Evolutionary conservation across 2,888 invertebrate species (phyloP), one percentile per base, ranked within the genome.

Genomic region (Siphlonurus alternatus): DNA sequence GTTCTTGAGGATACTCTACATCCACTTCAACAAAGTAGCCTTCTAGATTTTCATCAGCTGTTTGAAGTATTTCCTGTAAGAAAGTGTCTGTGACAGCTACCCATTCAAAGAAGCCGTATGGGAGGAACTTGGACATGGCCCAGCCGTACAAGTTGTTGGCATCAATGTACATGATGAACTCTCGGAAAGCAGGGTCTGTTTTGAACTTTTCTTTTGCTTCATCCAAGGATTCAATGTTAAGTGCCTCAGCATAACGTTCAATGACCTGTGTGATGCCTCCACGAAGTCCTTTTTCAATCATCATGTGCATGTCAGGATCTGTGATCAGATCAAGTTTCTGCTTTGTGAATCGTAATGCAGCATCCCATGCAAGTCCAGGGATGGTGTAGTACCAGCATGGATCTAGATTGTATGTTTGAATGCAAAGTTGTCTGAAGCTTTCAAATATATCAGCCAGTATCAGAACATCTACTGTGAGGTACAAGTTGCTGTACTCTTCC

Each of bases 51-150:
- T 54, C 56, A 54, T 54, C 56, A 20, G 56, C 20, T 7, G 23
- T 15, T 7, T 63, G n/a, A n/a, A 23, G 51, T 22, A 53, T 20
- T 23, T 62, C 60, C 3, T 2, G 19, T 15, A 56, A 20, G 5
- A 24, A 15, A 1, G 15, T 62, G 1, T 63, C 61, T n/a, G n/a
- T 2, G 22, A 54, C 22, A 5, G 15, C 20, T 20, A 38, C 53
- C 56, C 62, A 65, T 18, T 53, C 24, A 63, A 65, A 65, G 18
- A 53, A 56, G n/a, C 20, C 19, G 10, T 23, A 23, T 1, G 65
- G 65, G 20, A 65, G 23, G n/a, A 25, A 24, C 18, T 63, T n/a
- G 10, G 20, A 15, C n/a, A 65, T 20, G 59, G 62, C 38, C 63
- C 63, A 3, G 15, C n/a, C n/a, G n/a, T n/a, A n/a, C n/a, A n/a